Base-by-base conservation (phyloP, 64 coral and sea anemone species). In the Pocillopora verrucosa region DNA sequence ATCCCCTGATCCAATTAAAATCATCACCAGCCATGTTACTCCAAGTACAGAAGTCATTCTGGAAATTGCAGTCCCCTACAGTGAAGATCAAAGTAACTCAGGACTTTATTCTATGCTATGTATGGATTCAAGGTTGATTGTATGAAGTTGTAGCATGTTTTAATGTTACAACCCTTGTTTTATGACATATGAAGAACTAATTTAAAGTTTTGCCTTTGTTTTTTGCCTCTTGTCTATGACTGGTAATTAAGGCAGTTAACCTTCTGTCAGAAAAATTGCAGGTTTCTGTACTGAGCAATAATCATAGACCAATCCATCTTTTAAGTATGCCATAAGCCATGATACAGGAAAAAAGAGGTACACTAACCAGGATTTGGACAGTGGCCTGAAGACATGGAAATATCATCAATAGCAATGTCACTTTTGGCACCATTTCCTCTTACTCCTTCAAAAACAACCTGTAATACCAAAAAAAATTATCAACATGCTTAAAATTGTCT, bases 401-500 rank as follows among this genome's bases (percentile, higher is more conserved):
- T 67, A 79, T 98, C 96, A 83, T 98, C 96, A 89, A 98, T 83
- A 16, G 96, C 96, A 69, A 98, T 83, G 59, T 98, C 96, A 82
- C 92, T 94, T 41, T 10, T 67, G 1, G 12, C 36, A n/a, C 92
- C 93, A 20, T 19, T 74, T 62, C 96, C 96, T 83, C 92, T 80
- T 38, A 87, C 65, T 37, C 96, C 92, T 38, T 98, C 92, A 88
- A 98, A 98, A 5, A 94, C 92, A 64, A 94, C 78, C 96, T 98
- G 24, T 35, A 85, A 78, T 13, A 36, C 13, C 24, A 17, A 74
- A 20, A 36, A 19, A 34, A 36, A 12, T 75, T 15, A 79, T 63
- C 0, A 60, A 36, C 16, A 41, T n/a, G 16, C 65, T 56, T 69
- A 20, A 11, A 56, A 45, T n/a, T 76, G 19, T 16, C 41, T 51